These are phyloP conservation scores for Enteromius afrohamiltoni DNA, from an alignment of 2,797 vertebrate genomes.

Conservation along the genomic window DNA sequence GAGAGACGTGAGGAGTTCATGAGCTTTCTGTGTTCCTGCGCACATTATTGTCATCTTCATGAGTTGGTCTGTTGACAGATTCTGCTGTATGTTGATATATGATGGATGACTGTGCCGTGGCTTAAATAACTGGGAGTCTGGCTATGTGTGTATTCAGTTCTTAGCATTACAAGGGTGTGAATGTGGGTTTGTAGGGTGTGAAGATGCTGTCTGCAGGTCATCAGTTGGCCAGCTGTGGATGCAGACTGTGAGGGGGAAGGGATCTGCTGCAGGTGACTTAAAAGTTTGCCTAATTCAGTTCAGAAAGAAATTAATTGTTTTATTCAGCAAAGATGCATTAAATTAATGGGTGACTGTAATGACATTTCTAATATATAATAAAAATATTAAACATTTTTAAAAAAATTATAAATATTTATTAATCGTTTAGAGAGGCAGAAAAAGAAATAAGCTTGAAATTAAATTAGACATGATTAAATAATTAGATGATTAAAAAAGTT, in stretches of 20 bases:
- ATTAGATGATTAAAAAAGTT: background rate
- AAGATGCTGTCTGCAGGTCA: slow-evolving; percentile 35
- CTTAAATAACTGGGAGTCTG: slow-evolving; percentile 1
- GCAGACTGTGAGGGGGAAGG: background rate
- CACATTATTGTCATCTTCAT: slow-evolving; percentile 1
- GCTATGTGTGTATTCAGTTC: slow-evolving; percentile 3
- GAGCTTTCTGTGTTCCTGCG: slow-evolving; percentile 47
- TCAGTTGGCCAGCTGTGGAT: slow-evolving; percentile 23
- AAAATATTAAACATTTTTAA: no score
- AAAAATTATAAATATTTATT: no score
- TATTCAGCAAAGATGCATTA: background rate
- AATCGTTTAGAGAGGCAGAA: background rate
- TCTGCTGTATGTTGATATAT: slow-evolving; percentile 28
- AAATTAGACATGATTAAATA: background rate
- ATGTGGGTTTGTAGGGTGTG: slow-evolving; percentile 25
- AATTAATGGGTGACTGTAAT: background rate
- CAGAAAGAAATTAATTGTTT: background rate
- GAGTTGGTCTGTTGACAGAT: background rate
- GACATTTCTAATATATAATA: no score
- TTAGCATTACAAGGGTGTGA: slow-evolving; percentile 32
- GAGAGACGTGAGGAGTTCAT: slow-evolving; percentile 53
- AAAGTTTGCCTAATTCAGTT: background rate
- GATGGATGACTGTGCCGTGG: slow-evolving; percentile 25
- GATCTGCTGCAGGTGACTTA: slow-evolving; percentile 17
- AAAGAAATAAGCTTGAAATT: background rate